Percentiles rank a stretch among this genome's conserved stretches.
Evolutionary conservation across 2,113 vertebrate genomes (phyloP).

Genomic region (Jacana jacana): DNA sequence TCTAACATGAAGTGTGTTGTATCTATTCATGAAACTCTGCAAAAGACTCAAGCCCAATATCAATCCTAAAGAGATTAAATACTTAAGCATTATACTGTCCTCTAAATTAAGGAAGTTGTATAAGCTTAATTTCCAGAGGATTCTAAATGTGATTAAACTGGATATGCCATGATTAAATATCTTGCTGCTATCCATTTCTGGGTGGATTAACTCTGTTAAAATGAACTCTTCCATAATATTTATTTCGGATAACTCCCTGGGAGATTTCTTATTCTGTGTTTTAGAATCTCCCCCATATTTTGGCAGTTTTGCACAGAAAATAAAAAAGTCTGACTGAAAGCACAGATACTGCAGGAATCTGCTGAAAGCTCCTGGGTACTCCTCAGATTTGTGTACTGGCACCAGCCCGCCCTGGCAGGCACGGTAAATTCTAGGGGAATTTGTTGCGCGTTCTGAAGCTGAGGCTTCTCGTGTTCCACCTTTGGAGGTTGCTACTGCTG

Average conservation of each 20-base stretch:
- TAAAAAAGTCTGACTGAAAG: neutral
- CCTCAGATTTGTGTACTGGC: neutral
- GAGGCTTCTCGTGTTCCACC: neutral
- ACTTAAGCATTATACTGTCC: slow-evolving; percentile 64
- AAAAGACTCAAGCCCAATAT: slow-evolving; percentile 35
- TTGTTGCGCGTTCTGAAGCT: neutral
- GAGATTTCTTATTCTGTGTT: slow-evolving; percentile 13
- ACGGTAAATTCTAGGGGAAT: neutral
- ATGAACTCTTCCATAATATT: slow-evolving; percentile 69
- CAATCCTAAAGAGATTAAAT: slow-evolving; percentile 69
- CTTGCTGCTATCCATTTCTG: slow-evolving; percentile 69
- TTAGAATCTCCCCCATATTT: slow-evolving; percentile 25
- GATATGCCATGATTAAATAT: slow-evolving; percentile 68
- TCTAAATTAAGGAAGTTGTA: slow-evolving; percentile 65
- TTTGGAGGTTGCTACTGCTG: accelerated
- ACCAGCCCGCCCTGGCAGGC: neutral
- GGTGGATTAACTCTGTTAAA: slow-evolving; percentile 67
- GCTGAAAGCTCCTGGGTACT: neutral
- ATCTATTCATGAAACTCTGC: slow-evolving; percentile 37
- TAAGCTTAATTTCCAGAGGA: slow-evolving; percentile 64
- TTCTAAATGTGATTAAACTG: slow-evolving; percentile 70
- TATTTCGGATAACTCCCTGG: slow-evolving; percentile 57
- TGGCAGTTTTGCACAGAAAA: slow-evolving; percentile 28
- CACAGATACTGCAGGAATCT: neutral
- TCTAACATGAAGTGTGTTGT: neutral